Base-by-base conservation (phyloP, 2,888 invertebrate species). In the Branchipolynoe longqiensis region DNA sequence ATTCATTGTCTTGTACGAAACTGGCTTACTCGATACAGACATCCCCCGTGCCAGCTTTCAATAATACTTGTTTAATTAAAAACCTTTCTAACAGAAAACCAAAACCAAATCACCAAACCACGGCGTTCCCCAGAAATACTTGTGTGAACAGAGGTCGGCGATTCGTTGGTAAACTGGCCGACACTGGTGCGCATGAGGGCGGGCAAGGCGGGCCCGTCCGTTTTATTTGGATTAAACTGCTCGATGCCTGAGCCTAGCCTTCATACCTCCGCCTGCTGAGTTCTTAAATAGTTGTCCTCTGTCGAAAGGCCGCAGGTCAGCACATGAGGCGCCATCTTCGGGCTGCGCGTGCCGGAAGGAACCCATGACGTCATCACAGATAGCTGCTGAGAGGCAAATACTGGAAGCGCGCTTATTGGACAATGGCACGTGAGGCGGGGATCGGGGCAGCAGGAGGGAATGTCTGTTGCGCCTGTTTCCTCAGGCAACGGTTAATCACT, bases 1-100 rank as follows among this genome's bases (percentile, higher is more conserved):
- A 33, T n/a, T 69, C 69, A 69, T 69, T 69, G 69, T 69, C 38
- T 69, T 69, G 69, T 69, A 69, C 69, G 38, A 69, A 69, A 69
- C 69, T 38, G 18, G 69, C 69, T 38, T n/a, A n/a, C n/a, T n/a
- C n/a, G n/a, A n/a, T n/a, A n/a, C n/a, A n/a, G n/a, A n/a, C n/a
- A n/a, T n/a, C n/a, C n/a, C n/a, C n/a, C n/a, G n/a, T n/a, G n/a
- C n/a, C n/a, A n/a, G n/a, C n/a, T n/a, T n/a, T n/a, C n/a, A n/a
- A n/a, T n/a, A n/a, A n/a, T n/a, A n/a, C n/a, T n/a, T n/a, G n/a
- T n/a, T n/a, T n/a, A n/a, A n/a, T n/a, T n/a, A n/a, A n/a, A n/a
- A n/a, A n/a, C n/a, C n/a, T n/a, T n/a, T n/a, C n/a, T n/a, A n/a
- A n/a, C n/a, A n/a, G n/a, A n/a, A n/a, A n/a, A n/a, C n/a, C n/a